Conservation (phyloP, 2,113 vertebrate species). For the Pitta sordida region DNA sequence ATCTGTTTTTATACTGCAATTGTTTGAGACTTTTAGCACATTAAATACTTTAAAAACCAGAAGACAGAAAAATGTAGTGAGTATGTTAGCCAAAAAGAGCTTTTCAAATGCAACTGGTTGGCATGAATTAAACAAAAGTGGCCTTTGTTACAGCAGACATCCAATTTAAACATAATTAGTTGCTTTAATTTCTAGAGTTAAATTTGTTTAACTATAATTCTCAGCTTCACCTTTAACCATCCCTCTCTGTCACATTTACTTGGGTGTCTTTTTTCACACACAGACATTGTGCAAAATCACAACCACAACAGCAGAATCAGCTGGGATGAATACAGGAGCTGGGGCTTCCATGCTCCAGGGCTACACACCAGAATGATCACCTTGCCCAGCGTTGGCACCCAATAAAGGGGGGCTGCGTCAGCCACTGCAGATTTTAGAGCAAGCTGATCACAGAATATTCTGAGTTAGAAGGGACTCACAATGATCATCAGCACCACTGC, state of each 20-base stretch:
- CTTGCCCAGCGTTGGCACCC: fast-evolving
- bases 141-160: neutral
- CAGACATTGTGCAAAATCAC: neutral
- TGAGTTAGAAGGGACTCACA: no score
- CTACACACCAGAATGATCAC: neutral
- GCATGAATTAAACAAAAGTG: neutral
- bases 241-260: neutral
- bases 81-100: neutral
- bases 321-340: neutral
- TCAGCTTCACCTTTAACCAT: neutral
- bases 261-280: fast-evolving
- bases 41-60: neutral
- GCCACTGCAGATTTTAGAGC: neutral
- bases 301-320: neutral
- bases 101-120: neutral
- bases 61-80: neutral
- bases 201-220: neutral
- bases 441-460: no score
- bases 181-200: neutral
- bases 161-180: neutral
- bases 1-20: neutral
- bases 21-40: neutral
- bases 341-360: neutral
- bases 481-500: no score
- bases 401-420: neutral